Conservation (phyloP, 1,140 invertebrate species). For the Ylistrum balloti region DNA sequence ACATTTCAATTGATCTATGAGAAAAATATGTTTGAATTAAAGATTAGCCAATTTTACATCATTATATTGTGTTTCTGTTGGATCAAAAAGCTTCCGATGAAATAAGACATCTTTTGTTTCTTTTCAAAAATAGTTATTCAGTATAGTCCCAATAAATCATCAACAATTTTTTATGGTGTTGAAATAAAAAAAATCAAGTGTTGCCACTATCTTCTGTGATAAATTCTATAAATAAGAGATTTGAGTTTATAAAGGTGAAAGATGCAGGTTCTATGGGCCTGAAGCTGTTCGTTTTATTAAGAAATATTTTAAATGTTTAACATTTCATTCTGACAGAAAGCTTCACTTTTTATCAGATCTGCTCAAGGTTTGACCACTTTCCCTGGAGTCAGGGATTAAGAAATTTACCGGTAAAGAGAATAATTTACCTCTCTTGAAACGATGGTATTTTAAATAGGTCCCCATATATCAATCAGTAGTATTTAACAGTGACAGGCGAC, state of each 20-base stretch:
- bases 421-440: constrained; percentile 5
- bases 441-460: neutral
- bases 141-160: too few relatives aligned
- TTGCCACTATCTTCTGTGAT: too few relatives aligned
- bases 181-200: too few relatives aligned
- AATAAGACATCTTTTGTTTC: too few relatives aligned
- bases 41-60: too few relatives aligned
- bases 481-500: neutral
- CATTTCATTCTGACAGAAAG: neutral
- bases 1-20: too few relatives aligned
- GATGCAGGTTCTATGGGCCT: neutral
- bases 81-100: too few relatives aligned
- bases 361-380: neutral
- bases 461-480: neutral
- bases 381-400: neutral
- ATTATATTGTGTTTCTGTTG: too few relatives aligned
- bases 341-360: neutral
- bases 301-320: constrained; percentile 10
- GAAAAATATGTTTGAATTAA: too few relatives aligned
- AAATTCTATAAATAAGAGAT: too few relatives aligned
- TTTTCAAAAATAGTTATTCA: too few relatives aligned
- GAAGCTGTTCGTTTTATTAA: neutral
- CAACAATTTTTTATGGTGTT: too few relatives aligned
- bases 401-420: neutral
- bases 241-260: neutral